phyloP scores from a whole-genome alignment of 2,888 invertebrate species.

The Sinohyriopsis cumingii region DNA sequence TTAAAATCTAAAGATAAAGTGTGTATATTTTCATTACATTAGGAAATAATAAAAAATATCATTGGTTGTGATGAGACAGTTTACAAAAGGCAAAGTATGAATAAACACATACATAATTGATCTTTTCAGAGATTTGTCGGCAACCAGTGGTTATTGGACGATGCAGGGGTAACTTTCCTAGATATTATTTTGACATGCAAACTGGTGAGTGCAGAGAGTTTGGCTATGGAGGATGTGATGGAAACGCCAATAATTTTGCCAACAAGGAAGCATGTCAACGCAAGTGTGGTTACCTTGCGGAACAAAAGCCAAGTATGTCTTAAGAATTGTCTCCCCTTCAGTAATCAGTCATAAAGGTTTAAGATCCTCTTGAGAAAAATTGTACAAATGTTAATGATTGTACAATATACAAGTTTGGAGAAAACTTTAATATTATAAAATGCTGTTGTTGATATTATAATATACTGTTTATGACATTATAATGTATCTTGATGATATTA shows the following conservation, averaged over 20 bases:
- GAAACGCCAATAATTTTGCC: conserved; percentile 79
- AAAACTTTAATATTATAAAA: too few species aligned
- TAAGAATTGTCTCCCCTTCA: neutral
- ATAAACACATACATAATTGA: neutral
- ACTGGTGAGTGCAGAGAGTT: conserved; percentile 82
- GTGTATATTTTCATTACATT: too few species aligned
- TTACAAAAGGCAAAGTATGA: too few species aligned
- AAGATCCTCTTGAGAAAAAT: too few species aligned
- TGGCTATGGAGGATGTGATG: conserved; percentile 90
- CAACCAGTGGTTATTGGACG: conserved; percentile 49
- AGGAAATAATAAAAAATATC: too few species aligned
- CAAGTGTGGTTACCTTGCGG: conserved; percentile 31
- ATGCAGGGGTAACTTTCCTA: conserved; percentile 49
- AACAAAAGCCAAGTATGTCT: conserved; percentile 5
- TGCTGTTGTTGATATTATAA: too few species aligned
- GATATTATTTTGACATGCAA: conserved; percentile 78
- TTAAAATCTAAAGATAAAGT: too few species aligned
- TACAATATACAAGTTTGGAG: too few species aligned
- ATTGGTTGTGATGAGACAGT: too few species aligned
- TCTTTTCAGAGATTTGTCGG: conserved; percentile 34
- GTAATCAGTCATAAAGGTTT: neutral
- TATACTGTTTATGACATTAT: too few species aligned
- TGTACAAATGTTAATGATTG: too few species aligned
- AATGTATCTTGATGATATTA: too few species aligned
- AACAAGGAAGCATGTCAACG: conserved; percentile 40